Base-by-base conservation (phyloP, 2,797 vertebrate genomes). In the Gallirallus australis region DNA sequence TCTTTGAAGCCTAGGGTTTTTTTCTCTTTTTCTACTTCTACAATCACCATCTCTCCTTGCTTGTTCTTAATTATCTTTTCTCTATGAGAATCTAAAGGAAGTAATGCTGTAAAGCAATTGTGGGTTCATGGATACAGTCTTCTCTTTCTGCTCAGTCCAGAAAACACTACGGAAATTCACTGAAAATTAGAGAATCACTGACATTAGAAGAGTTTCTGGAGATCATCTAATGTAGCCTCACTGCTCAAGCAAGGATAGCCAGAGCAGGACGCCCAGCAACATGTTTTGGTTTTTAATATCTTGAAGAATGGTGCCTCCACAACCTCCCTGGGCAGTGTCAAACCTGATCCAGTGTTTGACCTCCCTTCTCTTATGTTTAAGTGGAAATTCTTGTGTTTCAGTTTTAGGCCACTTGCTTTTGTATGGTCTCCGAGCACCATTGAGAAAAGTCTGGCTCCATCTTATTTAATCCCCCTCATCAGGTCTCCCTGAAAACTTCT, bases 181-280 rank as follows among this genome's bases (percentile, higher is more conserved):
- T 79, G 48, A 50, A 56, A 91, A 77, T 31, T 27, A 33, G 5
- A 60, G 54, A 68, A 40, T 64, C 33, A 37, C 2, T 70, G 39
- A 83, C 21, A n/a, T 73, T n/a, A 80, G 52, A 90, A 88, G 14
- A 14, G 21, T 12, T 3, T 61, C 70, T 76, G 25, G 13, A 56
- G 45, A 79, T 60, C 19, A 35, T 2, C 3, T 48, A 48, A 54
- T 33, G 12, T 7, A 40, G 15, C 7, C 1, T 0, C 1, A 0
- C 16, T n/a, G 30, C 24, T 50, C 27, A 54, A 65, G 35, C 16
- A 64, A 45, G 23, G 33, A 72, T 27, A 76, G 8, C 3, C 9
- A 61, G 15, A 68, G 6, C 16, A 65, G 5, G n/a, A 15, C 84
- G 7, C 9, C 19, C 59, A 82, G 23, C 15, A 64, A 6, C 2